phyloP scores from a whole-genome alignment of 2,113 vertebrate species.

The Cephalopholis sonnerati region DNA sequence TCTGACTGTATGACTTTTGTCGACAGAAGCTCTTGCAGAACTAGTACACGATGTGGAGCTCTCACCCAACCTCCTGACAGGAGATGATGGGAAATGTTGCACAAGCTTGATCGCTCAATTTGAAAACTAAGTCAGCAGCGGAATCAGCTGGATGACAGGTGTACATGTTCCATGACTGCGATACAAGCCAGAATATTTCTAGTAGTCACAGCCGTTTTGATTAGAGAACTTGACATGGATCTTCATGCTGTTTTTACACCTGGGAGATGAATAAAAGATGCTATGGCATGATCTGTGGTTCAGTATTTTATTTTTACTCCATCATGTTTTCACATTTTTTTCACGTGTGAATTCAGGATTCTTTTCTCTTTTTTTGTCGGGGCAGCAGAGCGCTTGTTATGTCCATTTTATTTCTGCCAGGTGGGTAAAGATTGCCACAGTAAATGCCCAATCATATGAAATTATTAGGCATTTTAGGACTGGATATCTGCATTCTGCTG shows the following conservation, averaged over 20 bases:
- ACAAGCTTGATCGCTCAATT: constrained; percentile 22
- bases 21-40: constrained; percentile 1
- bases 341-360: neutral
- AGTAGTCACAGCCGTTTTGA: neutral
- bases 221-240: neutral
- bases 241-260: constrained; percentile 4
- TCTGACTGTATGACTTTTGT: neutral
- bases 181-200: constrained; percentile 1
- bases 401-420: constrained; percentile 21
- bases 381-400: neutral
- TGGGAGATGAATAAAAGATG: neutral
- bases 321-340: neutral
- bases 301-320: neutral
- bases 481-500: constrained; percentile 9
- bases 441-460: constrained; percentile 25
- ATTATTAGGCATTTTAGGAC: neutral
- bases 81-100: neutral
- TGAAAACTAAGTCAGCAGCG: constrained; percentile 8
- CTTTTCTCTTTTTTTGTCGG: neutral
- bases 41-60: neutral
- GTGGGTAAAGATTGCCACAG: constrained; percentile 7
- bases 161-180: constrained; percentile 7
- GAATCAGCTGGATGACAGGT: constrained; percentile 8
- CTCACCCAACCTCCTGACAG: constrained; percentile 3
- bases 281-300: neutral